These are phyloP conservation scores for Eupithecia dodoneata DNA, from an alignment of 2,888 invertebrate genomes.

Conservation along the genomic window DNA sequence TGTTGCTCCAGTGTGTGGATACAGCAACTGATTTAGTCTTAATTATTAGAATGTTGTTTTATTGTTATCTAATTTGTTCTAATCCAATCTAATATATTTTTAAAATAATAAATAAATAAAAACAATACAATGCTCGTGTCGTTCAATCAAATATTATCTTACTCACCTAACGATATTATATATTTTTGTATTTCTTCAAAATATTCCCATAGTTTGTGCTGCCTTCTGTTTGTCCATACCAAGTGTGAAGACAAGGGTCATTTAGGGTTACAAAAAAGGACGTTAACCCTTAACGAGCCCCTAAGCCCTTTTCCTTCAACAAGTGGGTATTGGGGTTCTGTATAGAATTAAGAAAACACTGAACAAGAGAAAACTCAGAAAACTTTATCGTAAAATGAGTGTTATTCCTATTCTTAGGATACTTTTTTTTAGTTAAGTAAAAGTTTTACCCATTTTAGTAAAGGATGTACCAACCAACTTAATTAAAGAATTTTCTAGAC, in stretches of 20 bases:
- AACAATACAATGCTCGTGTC: too few species aligned
- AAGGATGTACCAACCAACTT: background rate
- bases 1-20: too few species aligned
- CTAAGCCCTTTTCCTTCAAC: conserved; percentile 41
- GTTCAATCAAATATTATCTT: too few species aligned
- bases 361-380: background rate
- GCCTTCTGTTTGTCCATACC: conserved; percentile 16
- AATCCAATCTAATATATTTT: too few species aligned
- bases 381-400: background rate
- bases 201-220: conserved; percentile 14
- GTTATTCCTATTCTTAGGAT: background rate
- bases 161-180: background rate
- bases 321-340: conserved; percentile 38
- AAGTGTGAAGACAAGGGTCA: conserved; percentile 30
- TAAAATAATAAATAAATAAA: too few species aligned
- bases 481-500: too few species aligned
- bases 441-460: background rate
- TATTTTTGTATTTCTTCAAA: background rate
- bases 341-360: background rate
- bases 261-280: conserved; percentile 35
- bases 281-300: conserved; percentile 38
- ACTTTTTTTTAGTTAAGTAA: too few species aligned
- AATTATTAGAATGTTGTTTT: too few species aligned
- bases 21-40: too few species aligned
- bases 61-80: too few species aligned